A percentile compares a stretch with the other conserved stretches of the same genome.
Evolutionary conservation across 2,888 invertebrate genomes (phyloP).

Genomic region (Polydesmus complanatus): DNA sequence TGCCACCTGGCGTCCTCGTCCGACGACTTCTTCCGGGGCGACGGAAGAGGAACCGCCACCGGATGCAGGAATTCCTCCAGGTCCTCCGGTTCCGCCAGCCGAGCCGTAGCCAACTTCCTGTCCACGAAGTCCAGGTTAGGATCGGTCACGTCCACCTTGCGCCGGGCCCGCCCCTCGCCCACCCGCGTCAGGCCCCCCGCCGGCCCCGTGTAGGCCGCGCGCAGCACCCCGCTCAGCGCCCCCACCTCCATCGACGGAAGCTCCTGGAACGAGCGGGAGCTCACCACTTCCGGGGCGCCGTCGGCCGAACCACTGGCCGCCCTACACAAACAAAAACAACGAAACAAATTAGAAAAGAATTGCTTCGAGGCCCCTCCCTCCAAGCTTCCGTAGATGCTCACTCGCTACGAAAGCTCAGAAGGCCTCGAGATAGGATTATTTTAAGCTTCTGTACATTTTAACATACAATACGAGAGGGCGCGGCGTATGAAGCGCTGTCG

Average conservation of each 20-base stretch:
- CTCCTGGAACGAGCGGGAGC: constrained; percentile 56
- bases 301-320: constrained; percentile 25
- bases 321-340: constrained; percentile 23
- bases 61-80: constrained; percentile 27
- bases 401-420: no score
- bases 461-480: no score
- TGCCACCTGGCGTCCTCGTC: neutral
- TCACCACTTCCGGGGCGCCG: constrained; percentile 46
- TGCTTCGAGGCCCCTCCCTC: neutral
- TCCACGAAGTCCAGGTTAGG: constrained; percentile 60
- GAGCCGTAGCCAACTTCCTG: constrained; percentile 31
- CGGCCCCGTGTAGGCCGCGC: constrained; percentile 66
- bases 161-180: constrained; percentile 44
- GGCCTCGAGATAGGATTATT: no score
- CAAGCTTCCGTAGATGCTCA: neutral
- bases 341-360: constrained; percentile 9
- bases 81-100: constrained; percentile 25
- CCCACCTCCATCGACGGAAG: constrained; percentile 43
- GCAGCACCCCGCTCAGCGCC: constrained; percentile 40
- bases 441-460: no score
- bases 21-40: neutral
- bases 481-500: no score
- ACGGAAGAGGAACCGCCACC: neutral
- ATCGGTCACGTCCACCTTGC: constrained; percentile 44
- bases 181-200: constrained; percentile 64